Percentiles rank a stretch among this genome's conserved stretches.
phyloP scores from a whole-genome alignment of 2,113 vertebrate genomes.

The Otocyon megalotis region DNA sequence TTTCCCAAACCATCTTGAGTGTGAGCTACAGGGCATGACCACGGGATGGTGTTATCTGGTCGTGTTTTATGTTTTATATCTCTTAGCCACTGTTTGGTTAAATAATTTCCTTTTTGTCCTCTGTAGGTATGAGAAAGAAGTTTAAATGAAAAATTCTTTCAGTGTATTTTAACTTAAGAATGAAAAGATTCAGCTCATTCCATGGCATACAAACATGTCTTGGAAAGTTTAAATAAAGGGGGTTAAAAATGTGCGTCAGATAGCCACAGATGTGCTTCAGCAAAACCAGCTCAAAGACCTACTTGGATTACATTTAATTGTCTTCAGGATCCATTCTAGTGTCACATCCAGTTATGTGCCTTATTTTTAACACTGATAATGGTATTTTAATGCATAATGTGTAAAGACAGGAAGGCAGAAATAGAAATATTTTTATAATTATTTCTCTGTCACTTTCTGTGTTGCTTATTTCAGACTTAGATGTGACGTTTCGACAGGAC shows the following conservation, averaged over 20 bases:
- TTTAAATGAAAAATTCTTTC: slow-evolving; percentile 25
- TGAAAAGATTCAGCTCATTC: background rate
- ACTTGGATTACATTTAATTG: slow-evolving; percentile 54
- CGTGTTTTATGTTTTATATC: slow-evolving; percentile 19
- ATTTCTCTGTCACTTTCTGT: slow-evolving; percentile 28
- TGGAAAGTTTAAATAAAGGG: background rate
- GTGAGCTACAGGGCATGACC: slow-evolving; percentile 45
- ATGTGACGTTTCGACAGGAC: background rate
- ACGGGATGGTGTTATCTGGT: slow-evolving; percentile 56
- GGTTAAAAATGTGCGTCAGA: background rate
- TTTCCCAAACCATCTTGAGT: background rate
- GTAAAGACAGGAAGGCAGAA: background rate
- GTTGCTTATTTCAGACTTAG: slow-evolving; percentile 46
- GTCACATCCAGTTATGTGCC: slow-evolving; percentile 46
- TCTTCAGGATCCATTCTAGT: slow-evolving; percentile 1
- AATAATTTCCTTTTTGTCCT: background rate
- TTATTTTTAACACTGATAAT: slow-evolving; percentile 46
- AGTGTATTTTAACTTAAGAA: slow-evolving; percentile 6
- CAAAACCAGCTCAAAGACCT: slow-evolving; percentile 41
- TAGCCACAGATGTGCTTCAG: background rate
- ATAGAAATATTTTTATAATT: slow-evolving; percentile 31
- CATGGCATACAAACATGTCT: background rate
- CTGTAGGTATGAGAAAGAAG: background rate
- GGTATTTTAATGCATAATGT: slow-evolving; percentile 29
- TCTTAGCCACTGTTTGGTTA: slow-evolving; percentile 34